These are phyloP conservation scores for Botia almorhae DNA, from an alignment of 2,797 vertebrate genomes.

Conservation along the genomic window DNA sequence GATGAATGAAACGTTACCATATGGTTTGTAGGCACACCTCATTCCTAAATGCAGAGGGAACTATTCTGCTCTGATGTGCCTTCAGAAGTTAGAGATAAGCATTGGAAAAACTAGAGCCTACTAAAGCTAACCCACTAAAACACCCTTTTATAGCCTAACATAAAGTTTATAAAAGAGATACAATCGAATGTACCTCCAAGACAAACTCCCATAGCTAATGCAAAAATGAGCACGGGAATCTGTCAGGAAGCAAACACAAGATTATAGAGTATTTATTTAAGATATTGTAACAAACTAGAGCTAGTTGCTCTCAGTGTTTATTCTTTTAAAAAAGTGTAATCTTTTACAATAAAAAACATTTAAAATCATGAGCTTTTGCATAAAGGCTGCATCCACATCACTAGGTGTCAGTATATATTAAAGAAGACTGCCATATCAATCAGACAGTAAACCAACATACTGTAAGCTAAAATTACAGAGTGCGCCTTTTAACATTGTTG, in stretches of 20 bases:
- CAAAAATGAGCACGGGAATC: constrained; percentile 96
- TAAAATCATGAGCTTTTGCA: too few species aligned
- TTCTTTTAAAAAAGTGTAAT: too few species aligned
- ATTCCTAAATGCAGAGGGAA: constrained; percentile 21
- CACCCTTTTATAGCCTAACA: neutral
- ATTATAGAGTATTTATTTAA: neutral
- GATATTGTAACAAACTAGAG: too few species aligned
- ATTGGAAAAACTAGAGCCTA: neutral
- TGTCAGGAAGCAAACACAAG: constrained; percentile 58
- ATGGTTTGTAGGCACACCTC: constrained; percentile 25
- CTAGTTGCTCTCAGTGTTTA: too few species aligned
- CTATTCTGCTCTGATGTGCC: neutral
- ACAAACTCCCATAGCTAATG: constrained; percentile 92
- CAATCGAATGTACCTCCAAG: constrained; percentile 85
- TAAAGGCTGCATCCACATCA: neutral
- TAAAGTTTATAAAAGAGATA: neutral
- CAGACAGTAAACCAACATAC: too few species aligned
- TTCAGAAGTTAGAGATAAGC: constrained; percentile 20
- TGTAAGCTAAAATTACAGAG: neutral
- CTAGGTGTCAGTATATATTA: neutral
- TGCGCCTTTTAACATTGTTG: neutral
- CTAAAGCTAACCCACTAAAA: neutral
- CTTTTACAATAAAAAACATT: too few species aligned
- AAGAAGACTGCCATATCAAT: neutral
- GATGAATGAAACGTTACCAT: constrained; percentile 13